Conservation (phyloP, 1,140 invertebrate genomes). For the Lepidurus couesii region DNA sequence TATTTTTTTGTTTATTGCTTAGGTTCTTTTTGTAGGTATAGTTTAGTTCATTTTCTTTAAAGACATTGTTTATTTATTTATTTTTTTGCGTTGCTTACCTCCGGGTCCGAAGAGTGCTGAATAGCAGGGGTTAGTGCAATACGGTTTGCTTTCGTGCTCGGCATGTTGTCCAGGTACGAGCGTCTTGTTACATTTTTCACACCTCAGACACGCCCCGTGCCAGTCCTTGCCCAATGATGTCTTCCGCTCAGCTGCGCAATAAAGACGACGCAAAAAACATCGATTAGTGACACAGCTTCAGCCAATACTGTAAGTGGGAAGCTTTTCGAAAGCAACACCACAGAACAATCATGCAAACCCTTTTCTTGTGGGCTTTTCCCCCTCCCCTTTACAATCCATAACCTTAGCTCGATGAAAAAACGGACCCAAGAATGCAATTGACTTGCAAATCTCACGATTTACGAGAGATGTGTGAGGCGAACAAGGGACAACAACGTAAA, state of each 20-base stretch:
- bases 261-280: constrained; percentile 34
- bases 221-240: constrained; percentile 73
- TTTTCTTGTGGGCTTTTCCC: no score
- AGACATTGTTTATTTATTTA: constrained; percentile 15
- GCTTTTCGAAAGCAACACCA: background rate
- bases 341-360: no score
- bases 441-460: constrained; percentile 11
- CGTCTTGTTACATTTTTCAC: constrained; percentile 73
- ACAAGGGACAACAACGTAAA: background rate
- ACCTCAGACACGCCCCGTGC: constrained; percentile 65
- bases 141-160: constrained; percentile 70
- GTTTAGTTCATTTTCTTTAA: background rate
- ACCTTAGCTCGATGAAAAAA: no score
- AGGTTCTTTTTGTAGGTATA: background rate
- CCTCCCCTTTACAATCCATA: no score
- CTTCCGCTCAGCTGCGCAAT: constrained; percentile 65
- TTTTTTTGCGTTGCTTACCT: constrained; percentile 46
- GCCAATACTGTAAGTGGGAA: constrained; percentile 17
- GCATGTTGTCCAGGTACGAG: constrained; percentile 58
- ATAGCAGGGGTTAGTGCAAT: constrained; percentile 71
- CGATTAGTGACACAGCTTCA: constrained; percentile 2
- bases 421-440: background rate
- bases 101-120: constrained; percentile 63
- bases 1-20: no score
- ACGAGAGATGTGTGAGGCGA: background rate